Conservation (phyloP, 2,113 vertebrate species). For the Pyrgilauda ruficollis region DNA sequence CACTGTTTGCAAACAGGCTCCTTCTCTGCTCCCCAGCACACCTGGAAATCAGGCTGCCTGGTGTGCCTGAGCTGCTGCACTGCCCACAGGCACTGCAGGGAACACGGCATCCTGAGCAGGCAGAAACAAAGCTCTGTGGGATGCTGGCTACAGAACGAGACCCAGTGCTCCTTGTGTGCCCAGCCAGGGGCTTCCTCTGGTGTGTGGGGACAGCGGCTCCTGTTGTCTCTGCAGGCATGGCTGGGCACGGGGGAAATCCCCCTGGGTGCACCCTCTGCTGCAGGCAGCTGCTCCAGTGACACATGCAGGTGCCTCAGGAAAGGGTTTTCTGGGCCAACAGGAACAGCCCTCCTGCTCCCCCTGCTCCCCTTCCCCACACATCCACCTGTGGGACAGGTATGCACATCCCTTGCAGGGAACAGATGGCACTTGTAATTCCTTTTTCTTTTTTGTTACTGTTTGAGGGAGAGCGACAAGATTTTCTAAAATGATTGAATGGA, state of each 20-base stretch:
- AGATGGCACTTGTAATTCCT: conserved; percentile 26
- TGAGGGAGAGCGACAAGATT: conserved; percentile 47
- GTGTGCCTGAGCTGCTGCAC: not conserved
- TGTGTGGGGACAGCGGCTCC: not conserved
- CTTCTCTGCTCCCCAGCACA: not conserved
- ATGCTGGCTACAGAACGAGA: not conserved
- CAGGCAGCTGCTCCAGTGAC: not conserved
- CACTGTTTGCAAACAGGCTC: not conserved
- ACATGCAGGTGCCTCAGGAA: not conserved
- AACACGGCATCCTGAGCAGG: fast-evolving
- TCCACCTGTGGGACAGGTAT: conserved; percentile 13
- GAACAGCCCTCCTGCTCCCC: not conserved
- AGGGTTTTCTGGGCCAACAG: not conserved
- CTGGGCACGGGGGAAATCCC: not conserved
- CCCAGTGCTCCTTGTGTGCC: not conserved
- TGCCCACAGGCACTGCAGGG: not conserved
- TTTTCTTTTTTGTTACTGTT: conserved; percentile 57
- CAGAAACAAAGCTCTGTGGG: fast-evolving
- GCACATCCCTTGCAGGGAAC: not conserved
- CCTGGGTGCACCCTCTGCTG: not conserved
- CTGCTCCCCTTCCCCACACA: not conserved
- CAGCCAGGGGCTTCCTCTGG: not conserved
- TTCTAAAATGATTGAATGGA: conserved; percentile 65
- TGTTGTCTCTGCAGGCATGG: not conserved
- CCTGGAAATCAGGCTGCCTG: not conserved